Conservation (phyloP, 2,888 invertebrate genomes). For the Metellina segmentata region DNA sequence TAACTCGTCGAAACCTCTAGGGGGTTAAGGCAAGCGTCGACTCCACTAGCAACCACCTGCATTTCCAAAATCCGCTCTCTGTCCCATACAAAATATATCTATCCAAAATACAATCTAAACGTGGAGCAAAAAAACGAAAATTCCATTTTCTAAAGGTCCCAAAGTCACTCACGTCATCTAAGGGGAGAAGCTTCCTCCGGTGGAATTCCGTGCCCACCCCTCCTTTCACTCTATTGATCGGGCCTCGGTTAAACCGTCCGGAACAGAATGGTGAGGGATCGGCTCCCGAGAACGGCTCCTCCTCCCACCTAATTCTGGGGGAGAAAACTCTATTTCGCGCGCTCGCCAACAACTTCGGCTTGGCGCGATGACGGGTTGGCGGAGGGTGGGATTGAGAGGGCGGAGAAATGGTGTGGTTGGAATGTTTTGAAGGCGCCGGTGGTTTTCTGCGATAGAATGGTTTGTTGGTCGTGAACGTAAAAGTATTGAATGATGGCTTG, state of each 20-base stretch:
- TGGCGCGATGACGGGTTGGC: neutral
- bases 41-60: neutral
- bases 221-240: conserved; percentile 28
- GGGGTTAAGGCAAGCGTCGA: neutral
- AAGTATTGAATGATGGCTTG: too few relatives aligned
- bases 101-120: conserved; percentile 9
- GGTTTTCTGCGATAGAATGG: too few relatives aligned
- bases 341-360: conserved; percentile 1
- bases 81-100: conserved; percentile 3
- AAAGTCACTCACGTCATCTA: conserved; percentile 50
- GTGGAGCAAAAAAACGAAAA: conserved; percentile 25
- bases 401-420: neutral
- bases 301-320: conserved; percentile 4
- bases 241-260: conserved; percentile 45
- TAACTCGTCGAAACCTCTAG: too few relatives aligned
- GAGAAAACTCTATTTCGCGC: conserved; percentile 34
- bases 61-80: neutral
- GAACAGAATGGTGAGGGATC: conserved; percentile 51
- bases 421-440: neutral
- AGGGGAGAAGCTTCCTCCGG: neutral
- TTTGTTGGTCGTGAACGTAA: too few relatives aligned
- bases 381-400: neutral
- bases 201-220: neutral
- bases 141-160: conserved; percentile 59
- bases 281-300: conserved; percentile 19